A percentile compares a stretch with the other conserved stretches of the same genome.
Conservation (phyloP, 2,888 invertebrate species). For the Incurvaria masculella region DNA sequence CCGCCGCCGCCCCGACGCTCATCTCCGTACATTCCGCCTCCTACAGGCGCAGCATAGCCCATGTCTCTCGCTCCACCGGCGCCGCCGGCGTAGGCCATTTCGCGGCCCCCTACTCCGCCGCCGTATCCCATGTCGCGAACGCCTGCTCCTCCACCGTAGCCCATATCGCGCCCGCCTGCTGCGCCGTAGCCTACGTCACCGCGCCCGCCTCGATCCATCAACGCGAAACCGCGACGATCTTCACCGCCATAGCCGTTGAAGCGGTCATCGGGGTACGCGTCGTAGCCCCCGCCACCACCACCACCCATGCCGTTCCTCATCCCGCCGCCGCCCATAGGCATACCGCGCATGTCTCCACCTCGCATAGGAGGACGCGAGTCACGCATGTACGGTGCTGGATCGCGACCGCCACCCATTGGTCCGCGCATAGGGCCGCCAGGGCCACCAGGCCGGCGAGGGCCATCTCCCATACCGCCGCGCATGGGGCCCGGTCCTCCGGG, state of each 20-base stretch:
- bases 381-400: constrained; percentile 43
- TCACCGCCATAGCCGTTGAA: constrained; percentile 45
- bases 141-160: constrained; percentile 33
- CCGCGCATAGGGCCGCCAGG: constrained; percentile 19
- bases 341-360: constrained; percentile 26
- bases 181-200: constrained; percentile 10
- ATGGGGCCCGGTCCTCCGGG: constrained; percentile 19
- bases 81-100: constrained; percentile 7
- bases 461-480: constrained; percentile 22
- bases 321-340: constrained; percentile 51
- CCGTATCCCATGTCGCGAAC: constrained; percentile 26
- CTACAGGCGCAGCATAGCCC: constrained; percentile 30
- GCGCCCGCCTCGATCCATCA: constrained; percentile 33
- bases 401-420: constrained; percentile 23
- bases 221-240: constrained; percentile 43
- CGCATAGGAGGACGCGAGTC: constrained; percentile 24
- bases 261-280: constrained; percentile 37
- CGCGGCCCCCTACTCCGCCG: constrained; percentile 24
- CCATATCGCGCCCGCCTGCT: constrained; percentile 19
- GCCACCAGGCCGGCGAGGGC: constrained; percentile 49
- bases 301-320: constrained; percentile 29
- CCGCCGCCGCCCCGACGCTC: constrained; percentile 29
- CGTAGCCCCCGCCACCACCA: constrained; percentile 16
- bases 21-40: constrained; percentile 26
- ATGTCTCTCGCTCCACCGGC: constrained; percentile 25